Conservation (phyloP, 1,140 invertebrate species). For the Theocolax elegans region DNA sequence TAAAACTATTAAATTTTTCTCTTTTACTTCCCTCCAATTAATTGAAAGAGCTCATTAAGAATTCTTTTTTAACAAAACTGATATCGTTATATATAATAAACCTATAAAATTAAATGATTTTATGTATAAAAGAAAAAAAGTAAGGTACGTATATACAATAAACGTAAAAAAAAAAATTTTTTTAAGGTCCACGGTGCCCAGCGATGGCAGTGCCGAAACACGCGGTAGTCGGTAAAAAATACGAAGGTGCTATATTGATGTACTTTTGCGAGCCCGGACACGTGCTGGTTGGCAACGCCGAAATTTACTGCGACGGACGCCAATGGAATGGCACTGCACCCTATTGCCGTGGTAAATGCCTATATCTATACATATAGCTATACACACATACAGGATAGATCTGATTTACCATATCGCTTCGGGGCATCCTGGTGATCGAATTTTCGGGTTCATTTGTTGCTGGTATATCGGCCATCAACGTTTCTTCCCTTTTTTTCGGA, state of each 20-base stretch:
- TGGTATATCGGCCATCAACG: too few species aligned
- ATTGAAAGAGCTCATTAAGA: too few species aligned
- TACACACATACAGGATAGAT: neutral
- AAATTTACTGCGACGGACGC: constrained; percentile 74
- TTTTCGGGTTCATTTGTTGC: constrained; percentile 22
- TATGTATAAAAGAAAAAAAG: too few species aligned
- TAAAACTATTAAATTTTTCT: too few species aligned
- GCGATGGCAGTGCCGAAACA: constrained; percentile 60
- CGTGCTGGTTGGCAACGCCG: constrained; percentile 67
- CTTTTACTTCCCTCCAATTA: too few species aligned
- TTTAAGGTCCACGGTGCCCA: constrained; percentile 59
- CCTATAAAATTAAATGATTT: too few species aligned
- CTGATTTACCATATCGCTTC: constrained; percentile 25
- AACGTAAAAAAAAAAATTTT: too few species aligned
- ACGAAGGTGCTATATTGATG: constrained; percentile 69
- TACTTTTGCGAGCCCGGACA: constrained; percentile 75
- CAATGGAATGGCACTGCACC: constrained; percentile 73
- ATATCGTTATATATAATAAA: too few species aligned
- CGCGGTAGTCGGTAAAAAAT: constrained; percentile 65
- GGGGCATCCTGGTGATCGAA: too few species aligned
- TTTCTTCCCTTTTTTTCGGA: too few species aligned
- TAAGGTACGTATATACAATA: too few species aligned
- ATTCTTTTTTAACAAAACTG: too few species aligned
- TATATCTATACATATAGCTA: neutral
- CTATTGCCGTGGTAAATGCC: constrained; percentile 70